Evolutionary conservation across 2,888 invertebrate species (phyloP), one percentile per base, ranked within the genome.

Genomic region (Ochropleura plecta): DNA sequence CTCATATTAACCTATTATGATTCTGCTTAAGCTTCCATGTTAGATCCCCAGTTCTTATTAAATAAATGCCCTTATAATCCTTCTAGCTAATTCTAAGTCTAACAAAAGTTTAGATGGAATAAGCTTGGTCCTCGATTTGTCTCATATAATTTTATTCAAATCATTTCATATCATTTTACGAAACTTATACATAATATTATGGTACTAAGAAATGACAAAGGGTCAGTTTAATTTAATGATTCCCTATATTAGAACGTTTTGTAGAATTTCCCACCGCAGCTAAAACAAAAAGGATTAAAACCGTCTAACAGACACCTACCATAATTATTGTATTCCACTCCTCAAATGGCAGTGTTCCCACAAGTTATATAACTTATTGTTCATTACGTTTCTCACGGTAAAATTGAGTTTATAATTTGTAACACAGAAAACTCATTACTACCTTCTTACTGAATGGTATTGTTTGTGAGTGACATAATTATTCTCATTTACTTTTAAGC

Each of bases 321-420:
- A 18, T 59, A 42, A 40, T 20, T 67, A 30, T 30, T 30, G 30
- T 30, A 64, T 68, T 44, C 71, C 14, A 57, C 57, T 55, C 12
- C 10, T 18, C 30, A 30, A 30, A 42, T n/a, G 30, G 53, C 55
- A 72, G 49, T 51, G 18, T 83, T 79, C 81, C 73, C 82, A 70
- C 81, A 72, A 67, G 51, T 79, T 69, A 78, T 65, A 64, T 69
- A 80, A 72, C 66, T 63, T 80, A 73, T 80, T 84, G 84, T 76
- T 76, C 51, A 51, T 76, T 70, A 60, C n/a, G 64, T 48, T 84
- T 82, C 82, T 76, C 82, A 82, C 81, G 81, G 72, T 57, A 70
- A 42, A 59, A 12, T 40, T 14, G 20, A 40, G 12, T 57, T 30
- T 78, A 44, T 53, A 59, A 65, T 30, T 49, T 63, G 30, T 66